Base-by-base conservation (phyloP, 2,113 vertebrate genomes). In the Alligator mississippiensis region DNA sequence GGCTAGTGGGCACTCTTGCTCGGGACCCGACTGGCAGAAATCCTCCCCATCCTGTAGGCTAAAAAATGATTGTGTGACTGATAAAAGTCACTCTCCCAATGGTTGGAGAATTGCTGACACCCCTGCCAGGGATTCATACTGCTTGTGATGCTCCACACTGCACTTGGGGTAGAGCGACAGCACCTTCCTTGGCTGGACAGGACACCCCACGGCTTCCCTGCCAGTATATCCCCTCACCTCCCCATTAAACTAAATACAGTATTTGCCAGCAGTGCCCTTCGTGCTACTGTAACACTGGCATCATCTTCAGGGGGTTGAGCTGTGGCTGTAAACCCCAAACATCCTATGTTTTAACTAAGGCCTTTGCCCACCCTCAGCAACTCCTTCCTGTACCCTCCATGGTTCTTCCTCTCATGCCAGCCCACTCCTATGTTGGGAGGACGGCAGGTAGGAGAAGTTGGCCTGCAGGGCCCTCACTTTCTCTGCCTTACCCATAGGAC, bases 1-100 rank as follows among this genome's bases (percentile, higher is more conserved):
- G 47, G 47, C 47, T 47, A 0, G 86, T 3, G 94, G 88, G 68
- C 92, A 21, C 24, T 84, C 90, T 82, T 85, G 93, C 94, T 96
- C 87, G 62, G 96, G 61, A 87, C 60, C 55, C 80, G 57, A 1
- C 4, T 0, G 3, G 61, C 47, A 47, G 47, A 47, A 47, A 47
- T 9, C 47, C 47, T 47, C 47, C 47, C 47, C 47, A 47, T 9
- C 47, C 7, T 47, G 47, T 47, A 47, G 47, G 47, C 47, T 9
- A 47, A 47, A 47, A 47, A 47, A 47, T 47, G 47, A 47, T 47
- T 47, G 47, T 47, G 7, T 6, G 47, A 72, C 85, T 6, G 22
- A 68, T 88, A 57, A 87, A 64, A 55, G 82, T 2, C 61, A 1
- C 62, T 0, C 16, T 38, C 86, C 21, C 88, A 1, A 1, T 19